Conservation (phyloP, 2,797 vertebrate genomes). For the Oreochromis mossambicus region DNA sequence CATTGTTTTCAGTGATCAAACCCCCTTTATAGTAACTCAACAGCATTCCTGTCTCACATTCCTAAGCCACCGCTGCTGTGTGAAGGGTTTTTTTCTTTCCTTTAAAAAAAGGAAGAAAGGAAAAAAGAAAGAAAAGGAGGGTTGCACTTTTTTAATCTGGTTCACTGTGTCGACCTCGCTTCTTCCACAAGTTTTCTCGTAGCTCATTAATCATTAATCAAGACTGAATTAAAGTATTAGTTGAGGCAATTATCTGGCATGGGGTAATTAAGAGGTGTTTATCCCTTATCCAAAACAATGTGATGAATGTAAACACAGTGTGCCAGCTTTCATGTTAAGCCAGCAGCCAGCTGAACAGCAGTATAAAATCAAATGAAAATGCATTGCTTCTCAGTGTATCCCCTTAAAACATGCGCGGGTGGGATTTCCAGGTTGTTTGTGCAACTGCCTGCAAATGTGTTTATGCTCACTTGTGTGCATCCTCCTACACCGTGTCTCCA, state of each 20-base stretch:
- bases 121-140: conserved; percentile 10
- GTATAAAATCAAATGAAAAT: neutral
- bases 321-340: neutral
- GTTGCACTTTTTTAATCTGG: conserved; percentile 41
- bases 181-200: neutral
- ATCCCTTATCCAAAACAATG: conserved; percentile 14
- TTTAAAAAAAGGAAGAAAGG: conserved; percentile 16
- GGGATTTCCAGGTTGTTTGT: neutral
- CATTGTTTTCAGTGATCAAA: conserved; percentile 79
- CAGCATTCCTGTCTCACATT: conserved; percentile 85
- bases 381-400: neutral
- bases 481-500: neutral
- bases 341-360: neutral
- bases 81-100: conserved; percentile 46
- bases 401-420: neutral
- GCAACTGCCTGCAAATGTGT: neutral
- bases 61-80: conserved; percentile 76
- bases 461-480: neutral
- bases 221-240: conserved; percentile 15
- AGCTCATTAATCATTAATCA: conserved; percentile 38
- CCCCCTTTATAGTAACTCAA: conserved; percentile 78
- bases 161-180: conserved; percentile 18
- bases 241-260: conserved; percentile 10
- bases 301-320: conserved; percentile 26
- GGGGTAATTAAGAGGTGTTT: conserved; percentile 23